These are phyloP conservation scores for Clarias gariepinus DNA, from an alignment of 2,113 vertebrate species.

Conservation along the genomic window DNA sequence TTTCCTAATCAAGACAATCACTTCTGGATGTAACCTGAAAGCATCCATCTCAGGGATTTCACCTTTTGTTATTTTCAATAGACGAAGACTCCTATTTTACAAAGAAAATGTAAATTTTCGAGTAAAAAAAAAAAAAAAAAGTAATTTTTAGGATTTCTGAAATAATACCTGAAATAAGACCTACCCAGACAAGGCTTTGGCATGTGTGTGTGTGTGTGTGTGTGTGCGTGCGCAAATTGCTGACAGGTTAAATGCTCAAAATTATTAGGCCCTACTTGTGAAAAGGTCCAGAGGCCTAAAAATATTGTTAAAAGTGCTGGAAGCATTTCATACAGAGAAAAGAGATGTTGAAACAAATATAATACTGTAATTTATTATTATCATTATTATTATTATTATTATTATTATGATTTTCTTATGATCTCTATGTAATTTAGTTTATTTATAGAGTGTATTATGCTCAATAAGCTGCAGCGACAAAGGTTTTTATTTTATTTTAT, in stretches of 20 bases:
- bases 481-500: conserved; percentile 53
- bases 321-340: conserved; percentile 4
- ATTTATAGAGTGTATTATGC: conserved; percentile 64
- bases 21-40: conserved; percentile 76
- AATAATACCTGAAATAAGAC: conserved; percentile 61
- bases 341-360: conserved; percentile 6
- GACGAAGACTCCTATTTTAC: conserved; percentile 52
- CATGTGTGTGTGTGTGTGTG: conserved; percentile 59
- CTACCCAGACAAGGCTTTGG: conserved; percentile 92
- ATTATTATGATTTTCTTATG: conserved; percentile 40
- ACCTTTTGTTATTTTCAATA: conserved; percentile 49
- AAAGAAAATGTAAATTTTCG: conserved; percentile 29
- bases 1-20: conserved; percentile 83
- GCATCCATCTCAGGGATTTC: conserved; percentile 85
- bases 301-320: conserved; percentile 31
- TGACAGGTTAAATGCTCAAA: conserved; percentile 56
- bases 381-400: conserved; percentile 39
- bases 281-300: conserved; percentile 25
- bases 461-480: conserved; percentile 59
- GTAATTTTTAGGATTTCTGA: conserved; percentile 64
- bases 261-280: conserved; percentile 10
- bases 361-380: conserved; percentile 41
- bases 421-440: conserved; percentile 60
- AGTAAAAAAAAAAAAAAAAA: conserved; percentile 49
- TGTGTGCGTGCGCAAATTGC: conserved; percentile 60